A percentile compares a stretch with the other conserved stretches of the same genome.
These are phyloP conservation scores for Sebastolobus alascanus DNA, from an alignment of 2,797 vertebrate genomes.

Conservation along the genomic window DNA sequence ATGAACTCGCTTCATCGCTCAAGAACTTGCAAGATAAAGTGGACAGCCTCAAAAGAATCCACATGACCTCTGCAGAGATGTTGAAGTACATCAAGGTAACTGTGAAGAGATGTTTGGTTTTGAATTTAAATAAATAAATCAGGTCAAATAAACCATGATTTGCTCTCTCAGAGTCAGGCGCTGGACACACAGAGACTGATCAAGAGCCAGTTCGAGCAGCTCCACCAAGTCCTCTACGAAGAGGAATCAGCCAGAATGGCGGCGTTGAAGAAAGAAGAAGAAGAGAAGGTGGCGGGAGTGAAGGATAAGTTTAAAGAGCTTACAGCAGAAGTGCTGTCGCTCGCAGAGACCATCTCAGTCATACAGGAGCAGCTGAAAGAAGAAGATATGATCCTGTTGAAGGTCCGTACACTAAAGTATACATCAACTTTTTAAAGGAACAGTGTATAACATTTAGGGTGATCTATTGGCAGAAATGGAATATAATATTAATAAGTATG, in stretches of 20 bases:
- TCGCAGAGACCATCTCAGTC: conserved; percentile 67
- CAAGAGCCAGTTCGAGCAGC: conserved; percentile 79
- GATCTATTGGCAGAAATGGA: no score
- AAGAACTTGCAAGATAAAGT: conserved; percentile 74
- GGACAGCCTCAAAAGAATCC: conserved; percentile 60
- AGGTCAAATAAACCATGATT: not conserved
- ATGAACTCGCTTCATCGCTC: conserved; percentile 72
- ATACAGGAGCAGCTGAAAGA: conserved; percentile 72
- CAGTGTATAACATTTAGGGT: no score
- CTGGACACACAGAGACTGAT: conserved; percentile 69
- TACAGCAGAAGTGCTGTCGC: conserved; percentile 54
- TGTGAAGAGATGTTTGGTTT: not conserved
- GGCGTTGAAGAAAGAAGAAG: conserved; percentile 78
- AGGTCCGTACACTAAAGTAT: conserved; percentile 54
- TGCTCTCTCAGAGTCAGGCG: conserved; percentile 66
- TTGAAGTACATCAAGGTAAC: conserved; percentile 77
- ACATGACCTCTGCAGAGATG: conserved; percentile 58
- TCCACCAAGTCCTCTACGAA: conserved; percentile 74
- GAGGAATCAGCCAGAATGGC: conserved; percentile 76
- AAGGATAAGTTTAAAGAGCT: conserved; percentile 70
- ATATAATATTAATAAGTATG: no score
- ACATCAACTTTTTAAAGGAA: not conserved
- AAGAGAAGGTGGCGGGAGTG: conserved; percentile 63
- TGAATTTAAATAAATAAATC: not conserved
- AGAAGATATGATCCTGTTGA: conserved; percentile 74